These are phyloP conservation scores for Polyodon spathula DNA, from an alignment of 2,113 vertebrate genomes.

Conservation along the genomic window DNA sequence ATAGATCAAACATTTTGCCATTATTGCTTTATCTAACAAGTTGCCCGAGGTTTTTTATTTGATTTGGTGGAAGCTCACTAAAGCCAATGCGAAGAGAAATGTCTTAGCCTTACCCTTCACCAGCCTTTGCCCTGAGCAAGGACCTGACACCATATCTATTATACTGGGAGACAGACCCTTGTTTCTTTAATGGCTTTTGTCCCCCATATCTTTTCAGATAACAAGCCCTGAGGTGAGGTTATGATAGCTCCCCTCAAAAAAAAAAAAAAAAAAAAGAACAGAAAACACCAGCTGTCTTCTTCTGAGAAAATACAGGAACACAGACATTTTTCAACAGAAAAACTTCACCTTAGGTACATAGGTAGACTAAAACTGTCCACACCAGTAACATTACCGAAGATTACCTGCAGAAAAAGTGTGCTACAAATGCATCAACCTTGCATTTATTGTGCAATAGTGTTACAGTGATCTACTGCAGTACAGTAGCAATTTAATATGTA, in stretches of 20 bases:
- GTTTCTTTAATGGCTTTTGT: slow-evolving; percentile 36
- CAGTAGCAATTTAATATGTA: too few relatives aligned
- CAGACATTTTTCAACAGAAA: neutral
- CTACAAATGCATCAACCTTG: too few relatives aligned
- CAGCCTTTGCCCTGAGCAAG: slow-evolving; percentile 39
- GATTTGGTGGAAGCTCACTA: slow-evolving; percentile 50
- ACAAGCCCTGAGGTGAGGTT: slow-evolving; percentile 29
- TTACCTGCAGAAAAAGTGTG: too few relatives aligned
- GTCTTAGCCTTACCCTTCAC: slow-evolving; percentile 31
- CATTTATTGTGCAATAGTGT: too few relatives aligned
- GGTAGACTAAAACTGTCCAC: too few relatives aligned
- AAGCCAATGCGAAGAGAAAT: slow-evolving; percentile 20
- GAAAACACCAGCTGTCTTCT: slow-evolving; percentile 5
- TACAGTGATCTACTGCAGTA: too few relatives aligned
- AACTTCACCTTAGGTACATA: neutral
- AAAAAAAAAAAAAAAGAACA: slow-evolving; percentile 3
- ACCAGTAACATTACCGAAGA: too few relatives aligned
- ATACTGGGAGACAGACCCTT: slow-evolving; percentile 23
- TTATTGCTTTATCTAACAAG: neutral
- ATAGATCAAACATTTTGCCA: neutral
- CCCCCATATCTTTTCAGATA: slow-evolving; percentile 28
- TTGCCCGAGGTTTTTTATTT: slow-evolving; percentile 42
- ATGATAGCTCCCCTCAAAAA: neutral
- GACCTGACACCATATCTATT: slow-evolving; percentile 12
- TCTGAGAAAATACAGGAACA: neutral